Conservation (phyloP, 1,140 invertebrate species). For the Portunus trituberculatus region DNA sequence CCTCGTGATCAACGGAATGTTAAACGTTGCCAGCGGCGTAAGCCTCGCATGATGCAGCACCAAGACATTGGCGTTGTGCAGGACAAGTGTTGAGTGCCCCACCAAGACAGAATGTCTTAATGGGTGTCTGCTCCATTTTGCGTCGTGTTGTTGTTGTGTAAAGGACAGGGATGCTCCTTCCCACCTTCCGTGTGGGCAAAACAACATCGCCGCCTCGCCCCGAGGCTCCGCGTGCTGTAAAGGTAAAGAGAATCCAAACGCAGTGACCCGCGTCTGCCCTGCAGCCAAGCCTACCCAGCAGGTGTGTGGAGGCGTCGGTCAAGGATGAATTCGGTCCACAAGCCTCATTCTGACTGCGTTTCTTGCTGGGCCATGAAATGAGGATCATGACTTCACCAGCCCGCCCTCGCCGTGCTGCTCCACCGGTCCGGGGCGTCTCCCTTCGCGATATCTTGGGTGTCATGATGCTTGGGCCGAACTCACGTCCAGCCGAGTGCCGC, state of each 20-base stretch:
- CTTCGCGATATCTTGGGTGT: neutral
- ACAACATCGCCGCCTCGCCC: neutral
- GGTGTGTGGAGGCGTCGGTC: neutral
- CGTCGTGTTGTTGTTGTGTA: neutral
- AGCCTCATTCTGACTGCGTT: neutral
- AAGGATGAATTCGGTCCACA: neutral
- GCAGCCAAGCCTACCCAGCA: conserved; percentile 5
- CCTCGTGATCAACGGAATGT: neutral
- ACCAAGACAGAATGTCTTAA: neutral
- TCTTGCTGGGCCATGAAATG: neutral
- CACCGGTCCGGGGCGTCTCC: neutral
- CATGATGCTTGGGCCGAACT: neutral
- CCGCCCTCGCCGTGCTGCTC: neutral
- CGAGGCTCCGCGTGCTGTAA: neutral
- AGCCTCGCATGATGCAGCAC: neutral
- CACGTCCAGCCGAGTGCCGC: neutral
- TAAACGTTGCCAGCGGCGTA: neutral
- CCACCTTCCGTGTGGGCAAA: neutral
- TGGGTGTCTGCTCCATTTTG: neutral
- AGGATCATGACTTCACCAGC: neutral
- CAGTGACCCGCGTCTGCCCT: conserved; percentile 16
- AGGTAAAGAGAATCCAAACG: conserved; percentile 22
- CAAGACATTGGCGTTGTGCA: neutral
- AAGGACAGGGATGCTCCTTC: neutral
- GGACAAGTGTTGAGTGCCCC: neutral